These are phyloP conservation scores for Cyprinella venusta DNA, from an alignment of 2,797 vertebrate species.

Conservation along the genomic window DNA sequence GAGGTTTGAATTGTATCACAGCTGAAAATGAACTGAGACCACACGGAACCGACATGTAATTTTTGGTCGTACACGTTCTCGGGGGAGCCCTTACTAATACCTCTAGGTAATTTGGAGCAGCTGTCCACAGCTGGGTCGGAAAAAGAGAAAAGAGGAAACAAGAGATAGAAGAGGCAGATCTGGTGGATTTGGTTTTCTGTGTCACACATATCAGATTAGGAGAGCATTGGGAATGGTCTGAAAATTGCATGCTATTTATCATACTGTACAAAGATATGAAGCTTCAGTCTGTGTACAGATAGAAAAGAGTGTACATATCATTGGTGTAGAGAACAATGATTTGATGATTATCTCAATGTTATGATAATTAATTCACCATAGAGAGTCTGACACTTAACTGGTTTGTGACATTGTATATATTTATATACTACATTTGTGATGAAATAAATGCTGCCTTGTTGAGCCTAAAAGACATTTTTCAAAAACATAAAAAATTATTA, in stretches of 20 bases:
- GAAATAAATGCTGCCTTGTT: too few relatives aligned
- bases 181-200: conserved; percentile 46
- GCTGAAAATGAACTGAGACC: conserved; percentile 40
- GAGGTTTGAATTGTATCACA: conserved; percentile 21
- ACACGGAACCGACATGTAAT: conserved; percentile 63
- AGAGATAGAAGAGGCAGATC: conserved; percentile 43
- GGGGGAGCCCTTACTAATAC: conserved; percentile 66
- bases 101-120: conserved; percentile 77
- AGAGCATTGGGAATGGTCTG: conserved; percentile 19
- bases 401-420: not conserved
- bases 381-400: not conserved
- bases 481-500: too few relatives aligned
- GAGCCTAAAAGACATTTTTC: too few relatives aligned
- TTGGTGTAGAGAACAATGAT: not conserved
- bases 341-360: conserved; percentile 19
- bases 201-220: conserved; percentile 47
- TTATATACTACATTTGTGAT: too few relatives aligned
- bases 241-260: conserved; percentile 19
- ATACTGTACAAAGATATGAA: conserved; percentile 18
- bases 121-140: conserved; percentile 60
- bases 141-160: conserved; percentile 44
- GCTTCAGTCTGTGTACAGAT: not conserved
- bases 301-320: not conserved
- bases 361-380: conserved; percentile 26
- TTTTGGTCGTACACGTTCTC: conserved; percentile 65